Conservation (phyloP, 1,140 invertebrate species). For the Cotesia typhae region DNA sequence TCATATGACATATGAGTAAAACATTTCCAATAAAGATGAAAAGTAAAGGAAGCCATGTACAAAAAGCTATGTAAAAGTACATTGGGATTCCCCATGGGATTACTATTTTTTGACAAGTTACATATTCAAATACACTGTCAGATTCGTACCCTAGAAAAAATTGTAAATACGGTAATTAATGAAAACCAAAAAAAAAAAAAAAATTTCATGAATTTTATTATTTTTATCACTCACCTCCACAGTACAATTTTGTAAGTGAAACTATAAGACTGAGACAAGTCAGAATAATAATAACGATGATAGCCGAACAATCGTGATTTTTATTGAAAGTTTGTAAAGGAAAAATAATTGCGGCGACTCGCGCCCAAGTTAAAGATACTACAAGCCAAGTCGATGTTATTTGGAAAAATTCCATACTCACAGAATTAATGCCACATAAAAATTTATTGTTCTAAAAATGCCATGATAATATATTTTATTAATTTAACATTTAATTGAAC, state of each 20-base stretch:
- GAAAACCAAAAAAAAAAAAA: not conserved
- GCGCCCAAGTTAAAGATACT: slow-evolving; percentile 52
- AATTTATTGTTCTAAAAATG: slow-evolving; percentile 48
- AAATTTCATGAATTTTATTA: not conserved
- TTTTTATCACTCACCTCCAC: slow-evolving; percentile 44
- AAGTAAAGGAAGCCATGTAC: slow-evolving; percentile 57
- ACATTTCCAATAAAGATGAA: slow-evolving; percentile 57
- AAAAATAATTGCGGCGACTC: slow-evolving; percentile 49
- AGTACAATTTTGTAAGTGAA: slow-evolving; percentile 51
- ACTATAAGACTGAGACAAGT: slow-evolving; percentile 48
- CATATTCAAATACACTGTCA: slow-evolving; percentile 58
- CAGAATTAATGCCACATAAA: slow-evolving; percentile 47
- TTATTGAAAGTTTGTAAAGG: slow-evolving; percentile 44
- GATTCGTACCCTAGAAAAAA: slow-evolving; percentile 54
- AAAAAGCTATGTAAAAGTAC: slow-evolving; percentile 57
- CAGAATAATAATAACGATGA: slow-evolving; percentile 43
- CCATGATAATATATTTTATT: not conserved
- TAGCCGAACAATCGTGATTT: slow-evolving; percentile 44
- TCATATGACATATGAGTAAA: slow-evolving; percentile 53
- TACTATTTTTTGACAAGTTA: slow-evolving; percentile 51
- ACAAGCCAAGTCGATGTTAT: slow-evolving; percentile 54
- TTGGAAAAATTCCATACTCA: slow-evolving; percentile 54
- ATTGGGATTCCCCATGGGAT: slow-evolving; percentile 52
- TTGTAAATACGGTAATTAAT: not conserved
- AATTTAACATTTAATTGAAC: not conserved